Conservation (phyloP, 2,888 invertebrate species). For the Marasmarcha lunaedactyla region DNA sequence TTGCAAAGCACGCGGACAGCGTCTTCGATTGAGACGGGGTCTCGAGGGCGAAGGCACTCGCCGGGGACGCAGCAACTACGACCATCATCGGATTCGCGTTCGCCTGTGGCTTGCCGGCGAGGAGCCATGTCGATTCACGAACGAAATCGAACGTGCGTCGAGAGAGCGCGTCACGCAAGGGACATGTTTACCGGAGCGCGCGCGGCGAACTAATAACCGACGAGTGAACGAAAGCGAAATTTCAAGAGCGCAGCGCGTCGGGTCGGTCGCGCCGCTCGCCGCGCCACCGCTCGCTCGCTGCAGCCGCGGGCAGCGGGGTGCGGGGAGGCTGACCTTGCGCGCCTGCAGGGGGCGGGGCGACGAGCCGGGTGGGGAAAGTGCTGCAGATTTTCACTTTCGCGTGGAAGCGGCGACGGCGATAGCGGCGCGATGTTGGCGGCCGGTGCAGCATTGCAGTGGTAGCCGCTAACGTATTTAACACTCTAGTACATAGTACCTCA, state of each 20-base stretch:
- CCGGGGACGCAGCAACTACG: constrained; percentile 87
- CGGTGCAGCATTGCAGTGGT: not conserved
- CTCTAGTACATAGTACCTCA: too few species aligned
- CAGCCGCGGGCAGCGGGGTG: constrained; percentile 32
- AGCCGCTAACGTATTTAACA: not conserved
- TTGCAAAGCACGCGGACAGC: constrained; percentile 93
- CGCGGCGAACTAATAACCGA: constrained; percentile 71
- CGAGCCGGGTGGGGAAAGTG: constrained; percentile 61
- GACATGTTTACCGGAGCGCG: constrained; percentile 72
- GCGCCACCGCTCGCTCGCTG: constrained; percentile 14
- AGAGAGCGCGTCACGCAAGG: constrained; percentile 63
- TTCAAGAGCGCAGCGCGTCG: constrained; percentile 73
- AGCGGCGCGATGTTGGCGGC: constrained; percentile 12
- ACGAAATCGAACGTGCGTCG: constrained; percentile 58
- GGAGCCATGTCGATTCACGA: constrained; percentile 58
- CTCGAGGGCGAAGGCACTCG: constrained; percentile 83
- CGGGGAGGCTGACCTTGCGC: constrained; percentile 27
- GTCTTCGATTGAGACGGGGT: constrained; percentile 74
- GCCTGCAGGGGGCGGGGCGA: constrained; percentile 41
- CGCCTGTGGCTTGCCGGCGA: constrained; percentile 61
- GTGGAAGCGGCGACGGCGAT: constrained; percentile 39
- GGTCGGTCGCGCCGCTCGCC: constrained; percentile 28
- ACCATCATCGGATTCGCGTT: constrained; percentile 59
- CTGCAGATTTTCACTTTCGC: constrained; percentile 65
- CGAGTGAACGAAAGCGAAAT: constrained; percentile 77